Percentiles rank a stretch among this genome's conserved stretches.
phyloP scores from a whole-genome alignment of 1,140 invertebrate species.

The Hermetia illucens region DNA sequence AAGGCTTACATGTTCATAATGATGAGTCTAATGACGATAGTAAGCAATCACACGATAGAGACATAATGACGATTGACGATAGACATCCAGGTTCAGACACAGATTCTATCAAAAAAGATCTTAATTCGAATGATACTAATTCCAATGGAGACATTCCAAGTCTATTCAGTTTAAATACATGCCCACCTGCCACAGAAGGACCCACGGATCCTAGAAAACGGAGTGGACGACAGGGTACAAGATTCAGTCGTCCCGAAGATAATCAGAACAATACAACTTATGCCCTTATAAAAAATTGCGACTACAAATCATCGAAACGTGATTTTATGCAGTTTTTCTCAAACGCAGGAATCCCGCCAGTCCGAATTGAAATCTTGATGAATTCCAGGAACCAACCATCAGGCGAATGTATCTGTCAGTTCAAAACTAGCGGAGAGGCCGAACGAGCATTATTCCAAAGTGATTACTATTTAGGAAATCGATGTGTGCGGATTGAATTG shows the following conservation, averaged over 20 bases:
- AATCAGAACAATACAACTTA: conserved; percentile 24
- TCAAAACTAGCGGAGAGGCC: conserved; percentile 51
- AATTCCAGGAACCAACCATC: conserved; percentile 50
- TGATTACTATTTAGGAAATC: conserved; percentile 46
- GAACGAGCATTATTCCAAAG: conserved; percentile 54
- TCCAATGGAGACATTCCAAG: too few relatives aligned
- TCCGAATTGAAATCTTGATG: conserved; percentile 61
- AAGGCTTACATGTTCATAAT: too few relatives aligned
- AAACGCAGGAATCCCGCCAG: conserved; percentile 56
- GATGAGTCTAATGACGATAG: too few relatives aligned
- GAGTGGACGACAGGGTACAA: neutral
- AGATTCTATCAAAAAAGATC: too few relatives aligned
- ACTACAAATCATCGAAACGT: conserved; percentile 52
- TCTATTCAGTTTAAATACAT: too few relatives aligned
- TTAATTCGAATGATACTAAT: too few relatives aligned
- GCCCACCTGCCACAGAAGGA: too few relatives aligned
- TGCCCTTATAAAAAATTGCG: conserved; percentile 59
- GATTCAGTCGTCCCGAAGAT: neutral
- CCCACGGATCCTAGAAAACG: neutral
- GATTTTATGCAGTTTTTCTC: conserved; percentile 71
- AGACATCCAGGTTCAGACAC: too few relatives aligned
- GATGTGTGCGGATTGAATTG: conserved; percentile 47
- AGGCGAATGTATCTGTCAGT: conserved; percentile 79
- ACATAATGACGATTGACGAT: too few relatives aligned
- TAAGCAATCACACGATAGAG: too few relatives aligned